A percentile compares a stretch with the other conserved stretches of the same genome.
phyloP scores from a whole-genome alignment of 1,140 invertebrate species.

The Caenorhabditis elegans region DNA sequence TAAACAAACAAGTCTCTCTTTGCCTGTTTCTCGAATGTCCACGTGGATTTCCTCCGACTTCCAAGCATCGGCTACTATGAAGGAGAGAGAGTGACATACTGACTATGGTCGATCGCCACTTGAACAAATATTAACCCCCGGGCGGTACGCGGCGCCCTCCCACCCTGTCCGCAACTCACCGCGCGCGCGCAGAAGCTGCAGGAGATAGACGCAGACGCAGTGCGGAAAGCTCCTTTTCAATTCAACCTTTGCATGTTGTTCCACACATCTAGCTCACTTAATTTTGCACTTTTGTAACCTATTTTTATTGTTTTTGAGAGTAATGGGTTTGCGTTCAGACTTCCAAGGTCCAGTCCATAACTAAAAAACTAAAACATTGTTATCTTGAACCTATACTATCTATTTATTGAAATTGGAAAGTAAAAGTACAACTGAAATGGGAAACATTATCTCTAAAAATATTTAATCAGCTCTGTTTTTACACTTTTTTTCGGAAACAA shows the following conservation, averaged over 20 bases:
- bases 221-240: not conserved
- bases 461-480: no score
- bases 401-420: no score
- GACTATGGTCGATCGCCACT: constrained; percentile 24
- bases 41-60: not conserved
- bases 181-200: not conserved
- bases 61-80: not conserved
- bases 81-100: constrained; percentile 9
- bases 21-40: not conserved
- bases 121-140: constrained; percentile 26
- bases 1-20: not conserved
- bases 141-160: constrained; percentile 12
- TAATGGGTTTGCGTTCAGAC: no score
- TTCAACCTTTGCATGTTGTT: not conserved
- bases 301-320: no score
- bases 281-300: no score
- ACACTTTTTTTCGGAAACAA: no score
- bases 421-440: no score
- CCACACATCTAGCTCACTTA: no score
- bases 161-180: constrained; percentile 3
- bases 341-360: no score
- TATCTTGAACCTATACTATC: no score
- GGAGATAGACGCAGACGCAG: not conserved
- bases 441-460: no score
- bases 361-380: no score